These are phyloP conservation scores for Salvelinus namaycush DNA, from an alignment of 2,113 vertebrate species.

Conservation along the genomic window DNA sequence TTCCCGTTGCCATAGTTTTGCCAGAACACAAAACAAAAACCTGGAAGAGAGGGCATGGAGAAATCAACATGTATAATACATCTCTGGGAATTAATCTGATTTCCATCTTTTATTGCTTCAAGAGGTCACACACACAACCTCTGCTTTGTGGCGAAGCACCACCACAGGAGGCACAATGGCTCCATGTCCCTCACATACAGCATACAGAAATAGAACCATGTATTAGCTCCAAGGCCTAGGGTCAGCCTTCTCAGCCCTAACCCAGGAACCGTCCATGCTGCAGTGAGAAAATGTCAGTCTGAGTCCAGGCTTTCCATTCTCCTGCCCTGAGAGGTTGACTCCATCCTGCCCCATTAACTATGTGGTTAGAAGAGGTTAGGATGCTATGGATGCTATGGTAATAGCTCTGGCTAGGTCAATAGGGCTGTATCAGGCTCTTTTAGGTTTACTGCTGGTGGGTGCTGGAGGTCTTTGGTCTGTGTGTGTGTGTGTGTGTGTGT, in stretches of 20 bases:
- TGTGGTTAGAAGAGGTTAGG: background rate
- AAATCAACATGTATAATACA: conserved; percentile 21
- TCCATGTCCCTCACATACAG: background rate
- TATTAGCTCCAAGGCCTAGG: too few species aligned
- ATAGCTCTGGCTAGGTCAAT: background rate
- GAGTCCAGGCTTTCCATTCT: background rate
- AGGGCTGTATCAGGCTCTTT: background rate
- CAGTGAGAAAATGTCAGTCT: background rate
- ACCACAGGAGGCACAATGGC: too few species aligned
- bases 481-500: too few species aligned
- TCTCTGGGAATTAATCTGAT: conserved; percentile 35
- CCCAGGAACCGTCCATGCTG: background rate
- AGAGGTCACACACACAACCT: conserved; percentile 39
- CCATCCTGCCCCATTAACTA: background rate
- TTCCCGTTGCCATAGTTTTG: conserved; percentile 39
- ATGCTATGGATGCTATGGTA: background rate
- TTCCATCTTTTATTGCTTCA: conserved; percentile 54
- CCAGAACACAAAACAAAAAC: conserved; percentile 21
- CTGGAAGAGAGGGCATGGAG: conserved; percentile 14
- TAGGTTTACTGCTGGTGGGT: background rate
- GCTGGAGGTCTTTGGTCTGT: too few species aligned
- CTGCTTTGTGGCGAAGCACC: conserved; percentile 28
- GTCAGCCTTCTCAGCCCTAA: background rate
- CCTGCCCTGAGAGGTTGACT: background rate
- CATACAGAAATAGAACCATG: background rate